Evolutionary conservation across 2,113 vertebrate genomes (phyloP).

Genomic region (Paramisgurnus dabryanus): DNA sequence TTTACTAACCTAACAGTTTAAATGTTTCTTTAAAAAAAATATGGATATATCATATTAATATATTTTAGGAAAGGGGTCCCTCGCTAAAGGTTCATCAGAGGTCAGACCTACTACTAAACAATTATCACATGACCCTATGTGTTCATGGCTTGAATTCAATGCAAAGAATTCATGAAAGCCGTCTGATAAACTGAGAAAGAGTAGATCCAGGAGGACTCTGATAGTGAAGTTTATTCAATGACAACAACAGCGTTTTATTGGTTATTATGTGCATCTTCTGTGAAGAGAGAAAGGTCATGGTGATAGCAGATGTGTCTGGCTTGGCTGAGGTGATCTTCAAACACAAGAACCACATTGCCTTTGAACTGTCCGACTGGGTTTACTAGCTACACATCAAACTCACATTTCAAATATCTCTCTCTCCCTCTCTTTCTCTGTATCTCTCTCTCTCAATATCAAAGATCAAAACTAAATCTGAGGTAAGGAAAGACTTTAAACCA

Average conservation of each 20-base stretch:
- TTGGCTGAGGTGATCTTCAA: background rate
- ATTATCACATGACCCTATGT: background rate
- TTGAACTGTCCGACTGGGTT: slow-evolving; percentile 45
- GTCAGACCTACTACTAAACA: background rate
- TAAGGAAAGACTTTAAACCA: too few relatives aligned
- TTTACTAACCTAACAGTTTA: too few relatives aligned
- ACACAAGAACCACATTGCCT: slow-evolving; percentile 22
- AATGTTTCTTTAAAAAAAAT: too few relatives aligned
- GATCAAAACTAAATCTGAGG: background rate
- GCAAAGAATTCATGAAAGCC: background rate
- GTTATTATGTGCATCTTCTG: slow-evolving; percentile 12
- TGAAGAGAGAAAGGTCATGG: slow-evolving; percentile 45
- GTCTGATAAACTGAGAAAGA: background rate
- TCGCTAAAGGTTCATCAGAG: too few relatives aligned
- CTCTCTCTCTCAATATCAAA: too few relatives aligned
- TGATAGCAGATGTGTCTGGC: slow-evolving; percentile 27
- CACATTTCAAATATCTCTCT: slow-evolving; percentile 30
- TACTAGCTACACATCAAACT: slow-evolving; percentile 53
- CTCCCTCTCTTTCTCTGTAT: slow-evolving; percentile 14
- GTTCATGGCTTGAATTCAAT: background rate
- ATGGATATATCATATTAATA: too few relatives aligned
- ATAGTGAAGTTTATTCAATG: slow-evolving; percentile 20
- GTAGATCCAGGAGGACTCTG: background rate
- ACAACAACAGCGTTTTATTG: background rate
- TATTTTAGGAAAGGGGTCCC: too few relatives aligned